Base-by-base conservation (phyloP, 2,797 vertebrate genomes). In the Protonibea diacanthus region DNA sequence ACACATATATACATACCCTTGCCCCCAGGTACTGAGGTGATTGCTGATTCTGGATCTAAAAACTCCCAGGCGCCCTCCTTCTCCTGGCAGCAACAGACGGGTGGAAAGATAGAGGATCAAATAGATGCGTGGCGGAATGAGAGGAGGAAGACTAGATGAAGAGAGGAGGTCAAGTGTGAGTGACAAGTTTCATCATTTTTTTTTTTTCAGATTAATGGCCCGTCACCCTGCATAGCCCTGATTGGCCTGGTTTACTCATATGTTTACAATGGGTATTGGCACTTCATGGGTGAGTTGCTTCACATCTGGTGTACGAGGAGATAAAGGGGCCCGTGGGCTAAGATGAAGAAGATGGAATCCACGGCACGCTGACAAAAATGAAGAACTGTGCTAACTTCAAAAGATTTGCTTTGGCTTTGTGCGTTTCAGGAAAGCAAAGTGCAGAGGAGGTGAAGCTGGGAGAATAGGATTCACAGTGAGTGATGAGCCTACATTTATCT, bases 41-140 rank as follows among this genome's bases (percentile, higher is more conserved):
- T 83, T 76, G 80, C 83, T 63, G 56, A 73, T 83, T 86, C 23
- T 78, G 71, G 71, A 86, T n/a, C n/a, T 88, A 78, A 87, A 78
- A 81, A 64, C 68, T 80, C 65, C 68, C n/a, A 14, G 59, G 48
- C 62, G 5, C 44, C 45, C 49, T 67, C 27, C 74, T 70, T 57
- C 71, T 78, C 52, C 68, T 72, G 52, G 64, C 82, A 77, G 74
- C 62, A 82, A 68, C 84, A 86, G 83, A 88, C 40, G 53, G 86
- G 76, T 71, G 55, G 67, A 78, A 61, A 86, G 83, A 89, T 88
- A 91, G 90, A 91, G 80, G 44, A 69, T 38, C 0, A 11, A 33
- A 59, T 76, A 64, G 76, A 83, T 75, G 75, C 73, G 73, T 80
- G 73, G 53, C 15, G 4, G 69, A 85, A 79, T 78, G 77, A 89